Percentiles rank a stretch among this genome's conserved stretches.
Evolutionary conservation across 2,888 invertebrate species (phyloP).

Genomic region (Gonocerus acuteangulatus): DNA sequence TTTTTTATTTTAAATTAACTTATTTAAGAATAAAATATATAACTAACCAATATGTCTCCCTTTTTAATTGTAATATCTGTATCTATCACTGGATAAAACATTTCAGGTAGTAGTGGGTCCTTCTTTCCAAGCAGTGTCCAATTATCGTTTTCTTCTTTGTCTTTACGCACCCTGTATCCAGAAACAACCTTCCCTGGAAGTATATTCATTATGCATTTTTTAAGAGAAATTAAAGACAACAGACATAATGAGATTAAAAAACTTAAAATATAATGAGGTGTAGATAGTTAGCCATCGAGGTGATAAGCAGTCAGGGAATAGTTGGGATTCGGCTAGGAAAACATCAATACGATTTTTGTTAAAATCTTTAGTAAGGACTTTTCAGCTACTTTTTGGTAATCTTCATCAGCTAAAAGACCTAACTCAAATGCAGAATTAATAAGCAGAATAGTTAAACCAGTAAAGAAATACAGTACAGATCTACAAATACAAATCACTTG

Average conservation of each 20-base stretch:
- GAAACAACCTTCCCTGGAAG: conserved; percentile 65
- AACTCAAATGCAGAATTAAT: too few species aligned
- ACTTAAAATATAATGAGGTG: not conserved
- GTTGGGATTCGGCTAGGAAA: too few species aligned
- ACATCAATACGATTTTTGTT: too few species aligned
- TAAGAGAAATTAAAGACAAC: not conserved
- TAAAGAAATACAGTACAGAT: too few species aligned
- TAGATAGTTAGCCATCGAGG: too few species aligned
- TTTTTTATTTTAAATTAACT: not conserved
- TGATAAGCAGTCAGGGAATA: too few species aligned
- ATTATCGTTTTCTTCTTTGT: conserved; percentile 51
- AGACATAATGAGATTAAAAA: not conserved
- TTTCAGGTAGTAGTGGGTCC: conserved; percentile 81
- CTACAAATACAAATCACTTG: too few species aligned
- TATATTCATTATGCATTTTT: not conserved
- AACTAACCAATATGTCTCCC: conserved; percentile 60
- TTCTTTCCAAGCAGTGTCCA: conserved; percentile 82
- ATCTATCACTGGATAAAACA: conserved; percentile 77
- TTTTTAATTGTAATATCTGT: conserved; percentile 54
- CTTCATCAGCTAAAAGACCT: too few species aligned
- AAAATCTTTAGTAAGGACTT: too few species aligned
- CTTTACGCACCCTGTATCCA: conserved; percentile 65
- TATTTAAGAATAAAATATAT: not conserved
- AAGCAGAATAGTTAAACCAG: too few species aligned
- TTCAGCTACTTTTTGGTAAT: too few species aligned